phyloP scores from a whole-genome alignment of 2,888 invertebrate genomes.

The Drosophila tripunctata region DNA sequence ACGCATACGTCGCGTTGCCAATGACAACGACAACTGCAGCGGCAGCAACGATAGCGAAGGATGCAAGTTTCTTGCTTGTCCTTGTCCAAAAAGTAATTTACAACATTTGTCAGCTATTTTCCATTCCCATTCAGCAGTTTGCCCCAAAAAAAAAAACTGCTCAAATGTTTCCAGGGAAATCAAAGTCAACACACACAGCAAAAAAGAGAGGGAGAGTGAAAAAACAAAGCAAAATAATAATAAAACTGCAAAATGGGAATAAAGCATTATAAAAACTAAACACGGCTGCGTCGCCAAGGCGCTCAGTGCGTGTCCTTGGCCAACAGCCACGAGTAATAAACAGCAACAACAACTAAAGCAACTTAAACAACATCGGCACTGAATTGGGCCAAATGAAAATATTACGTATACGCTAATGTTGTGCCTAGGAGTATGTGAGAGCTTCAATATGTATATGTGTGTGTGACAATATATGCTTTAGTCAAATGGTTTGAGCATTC shows the following conservation, averaged over 20 bases:
- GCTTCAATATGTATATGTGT: constrained; percentile 5
- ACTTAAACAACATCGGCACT: constrained; percentile 14
- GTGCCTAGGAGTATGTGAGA: constrained; percentile 1
- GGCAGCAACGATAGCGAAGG: constrained; percentile 9
- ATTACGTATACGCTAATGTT: constrained; percentile 52
- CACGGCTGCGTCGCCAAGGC: constrained; percentile 67
- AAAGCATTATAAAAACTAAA: constrained; percentile 54
- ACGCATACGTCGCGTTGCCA: constrained; percentile 71
- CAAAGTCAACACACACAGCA: constrained; percentile 41
- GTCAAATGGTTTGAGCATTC: constrained; percentile 1
- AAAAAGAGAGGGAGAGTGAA: background rate
- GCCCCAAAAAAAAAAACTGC: background rate
- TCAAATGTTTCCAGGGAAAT: constrained; percentile 57
- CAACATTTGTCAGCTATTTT: constrained; percentile 23
- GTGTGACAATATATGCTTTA: constrained; percentile 11
- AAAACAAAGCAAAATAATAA: constrained; percentile 23
- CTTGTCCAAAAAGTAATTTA: constrained; percentile 38
- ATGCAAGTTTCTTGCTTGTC: background rate
- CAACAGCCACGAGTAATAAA: constrained; percentile 14
- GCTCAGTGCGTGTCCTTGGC: constrained; percentile 64
- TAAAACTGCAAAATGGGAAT: constrained; percentile 53
- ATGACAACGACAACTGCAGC: constrained; percentile 19
- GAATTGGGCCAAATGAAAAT: constrained; percentile 62
- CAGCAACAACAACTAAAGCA: constrained; percentile 12
- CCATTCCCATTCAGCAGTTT: background rate